phyloP scores from a whole-genome alignment of 2,888 invertebrate genomes.

The Electrophaes corylata region DNA sequence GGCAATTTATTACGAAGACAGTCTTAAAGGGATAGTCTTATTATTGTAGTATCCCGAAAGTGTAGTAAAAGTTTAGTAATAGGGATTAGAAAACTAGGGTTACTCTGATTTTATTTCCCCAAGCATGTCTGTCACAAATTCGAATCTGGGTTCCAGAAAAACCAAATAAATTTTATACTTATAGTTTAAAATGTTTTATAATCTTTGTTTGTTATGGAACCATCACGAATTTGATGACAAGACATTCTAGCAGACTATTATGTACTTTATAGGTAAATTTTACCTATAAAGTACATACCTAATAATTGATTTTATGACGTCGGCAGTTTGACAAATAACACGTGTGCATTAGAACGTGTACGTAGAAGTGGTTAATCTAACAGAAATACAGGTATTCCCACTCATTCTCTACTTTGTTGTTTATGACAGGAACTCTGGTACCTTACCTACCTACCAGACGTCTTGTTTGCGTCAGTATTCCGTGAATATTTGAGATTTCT shows the following conservation, averaged over 20 bases:
- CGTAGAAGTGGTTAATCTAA: slow-evolving; percentile 2
- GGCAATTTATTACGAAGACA: no score
- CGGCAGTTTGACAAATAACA: slow-evolving; percentile 11
- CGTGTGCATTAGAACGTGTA: slow-evolving; percentile 9
- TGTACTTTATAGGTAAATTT: slow-evolving; percentile 1
- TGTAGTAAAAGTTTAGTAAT: no score
- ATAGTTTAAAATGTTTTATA: no score
- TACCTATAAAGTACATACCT: background rate
- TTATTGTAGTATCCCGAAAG: no score
- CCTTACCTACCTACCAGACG: background rate
- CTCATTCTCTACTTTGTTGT: slow-evolving; percentile 4
- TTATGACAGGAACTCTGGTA: slow-evolving; percentile 3
- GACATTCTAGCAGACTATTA: background rate
- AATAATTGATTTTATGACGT: background rate
- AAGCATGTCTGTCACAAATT: no score
- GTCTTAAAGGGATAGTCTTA: no score
- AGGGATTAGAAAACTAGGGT: no score
- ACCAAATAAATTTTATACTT: no score
- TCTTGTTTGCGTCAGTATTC: slow-evolving; percentile 12
- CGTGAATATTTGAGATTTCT: background rate
- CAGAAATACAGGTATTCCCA: background rate
- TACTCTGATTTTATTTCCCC: no score
- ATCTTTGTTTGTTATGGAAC: background rate
- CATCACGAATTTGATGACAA: background rate
- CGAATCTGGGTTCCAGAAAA: no score